phyloP scores from a whole-genome alignment of 2,113 vertebrate species.

The Mionectes macconnelli region DNA sequence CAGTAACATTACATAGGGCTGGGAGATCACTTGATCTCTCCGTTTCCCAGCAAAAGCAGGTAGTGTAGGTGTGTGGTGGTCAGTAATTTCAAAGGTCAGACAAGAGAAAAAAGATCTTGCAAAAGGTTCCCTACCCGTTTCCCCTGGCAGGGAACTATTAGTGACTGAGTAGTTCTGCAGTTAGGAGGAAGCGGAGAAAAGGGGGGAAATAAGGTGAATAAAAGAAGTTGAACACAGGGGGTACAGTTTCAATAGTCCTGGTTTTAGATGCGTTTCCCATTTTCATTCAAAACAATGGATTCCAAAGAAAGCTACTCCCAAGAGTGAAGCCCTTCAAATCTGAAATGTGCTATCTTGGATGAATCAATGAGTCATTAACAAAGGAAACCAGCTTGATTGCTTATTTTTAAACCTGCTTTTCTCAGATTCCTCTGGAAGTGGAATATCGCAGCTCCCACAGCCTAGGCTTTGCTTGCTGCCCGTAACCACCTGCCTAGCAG shows the following conservation, averaged over 20 bases:
- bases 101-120: not conserved
- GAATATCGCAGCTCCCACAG: conserved; percentile 7
- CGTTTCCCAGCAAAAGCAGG: not conserved
- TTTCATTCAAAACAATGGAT: conserved; percentile 1
- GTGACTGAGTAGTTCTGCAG: not conserved
- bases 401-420: conserved; percentile 43
- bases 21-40: too few relatives aligned
- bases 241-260: not conserved
- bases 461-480: not conserved
- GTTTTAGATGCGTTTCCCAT: not conserved
- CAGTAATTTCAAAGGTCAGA: not conserved
- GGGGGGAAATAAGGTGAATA: not conserved
- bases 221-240: not conserved
- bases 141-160: not conserved
- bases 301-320: conserved; percentile 34
- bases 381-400: conserved; percentile 15
- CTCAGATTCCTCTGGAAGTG: conserved; percentile 3
- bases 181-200: not conserved
- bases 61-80: not conserved
- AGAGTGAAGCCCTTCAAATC: not conserved
- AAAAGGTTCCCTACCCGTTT: too few relatives aligned
- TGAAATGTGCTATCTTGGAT: not conserved
- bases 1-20: not conserved
- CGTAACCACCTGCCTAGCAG: not conserved
- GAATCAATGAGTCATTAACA: conserved; percentile 39